These are phyloP conservation scores for Achroia grisella DNA, from an alignment of 1,140 invertebrate species.

Conservation along the genomic window DNA sequence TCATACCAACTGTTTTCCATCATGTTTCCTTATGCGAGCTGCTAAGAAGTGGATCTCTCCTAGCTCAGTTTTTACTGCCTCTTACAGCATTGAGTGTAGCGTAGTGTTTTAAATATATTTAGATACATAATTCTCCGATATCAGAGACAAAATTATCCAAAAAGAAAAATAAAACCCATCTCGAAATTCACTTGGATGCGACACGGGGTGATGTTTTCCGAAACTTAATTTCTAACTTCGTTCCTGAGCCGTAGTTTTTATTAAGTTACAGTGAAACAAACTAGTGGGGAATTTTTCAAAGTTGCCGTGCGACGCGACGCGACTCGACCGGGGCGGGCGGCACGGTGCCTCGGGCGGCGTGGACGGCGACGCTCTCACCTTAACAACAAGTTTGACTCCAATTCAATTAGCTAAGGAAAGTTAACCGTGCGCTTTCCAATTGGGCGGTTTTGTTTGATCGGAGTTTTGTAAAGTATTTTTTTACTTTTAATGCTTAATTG, in stretches of 20 bases:
- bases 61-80: too few relatives aligned
- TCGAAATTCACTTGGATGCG: background rate
- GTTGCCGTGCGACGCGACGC: slow-evolving; percentile 23
- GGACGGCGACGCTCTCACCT: slow-evolving; percentile 16
- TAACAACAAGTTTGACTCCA: slow-evolving; percentile 13
- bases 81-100: too few relatives aligned
- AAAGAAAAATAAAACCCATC: background rate
- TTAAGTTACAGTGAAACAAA: slow-evolving; percentile 59
- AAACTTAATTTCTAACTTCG: slow-evolving; percentile 35
- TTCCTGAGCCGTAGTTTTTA: slow-evolving; percentile 36
- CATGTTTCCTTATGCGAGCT: too few relatives aligned
- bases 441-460: slow-evolving; percentile 19
- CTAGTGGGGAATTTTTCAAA: slow-evolving; percentile 49
- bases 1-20: too few relatives aligned
- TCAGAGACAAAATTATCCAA: too few relatives aligned
- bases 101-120: background rate
- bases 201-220: slow-evolving; percentile 15
- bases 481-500: too few relatives aligned
- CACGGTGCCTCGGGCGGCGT: slow-evolving; percentile 16
- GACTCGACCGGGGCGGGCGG: slow-evolving; percentile 12
- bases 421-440: slow-evolving; percentile 25
- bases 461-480: slow-evolving; percentile 4
- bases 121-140: background rate
- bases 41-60: too few relatives aligned
- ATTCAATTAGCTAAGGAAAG: slow-evolving; percentile 44